These are phyloP conservation scores for Nycticorax nycticorax DNA, from an alignment of 2,113 vertebrate genomes.

Conservation along the genomic window DNA sequence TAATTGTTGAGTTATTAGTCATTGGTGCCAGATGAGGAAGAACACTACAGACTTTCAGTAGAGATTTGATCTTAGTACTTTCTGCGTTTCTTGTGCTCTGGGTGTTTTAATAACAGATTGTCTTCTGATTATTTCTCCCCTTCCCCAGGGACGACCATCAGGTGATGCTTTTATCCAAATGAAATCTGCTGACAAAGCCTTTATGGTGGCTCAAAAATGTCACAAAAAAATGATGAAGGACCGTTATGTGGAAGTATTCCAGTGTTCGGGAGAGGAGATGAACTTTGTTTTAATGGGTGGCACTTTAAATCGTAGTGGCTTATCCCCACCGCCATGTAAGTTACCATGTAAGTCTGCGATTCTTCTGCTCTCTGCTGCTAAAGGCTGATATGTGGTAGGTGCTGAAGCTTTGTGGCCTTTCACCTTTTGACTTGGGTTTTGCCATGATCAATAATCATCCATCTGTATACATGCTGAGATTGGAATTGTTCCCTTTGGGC, in stretches of 20 bases:
- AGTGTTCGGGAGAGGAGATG: slow-evolving; percentile 98
- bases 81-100: background rate
- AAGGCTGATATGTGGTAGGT: slow-evolving; percentile 71
- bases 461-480: slow-evolving; percentile 33
- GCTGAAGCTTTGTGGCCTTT: slow-evolving; percentile 66
- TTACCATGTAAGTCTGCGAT: slow-evolving; percentile 88
- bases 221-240: slow-evolving; percentile 99
- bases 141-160: slow-evolving; percentile 87
- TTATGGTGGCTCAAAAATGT: slow-evolving; percentile 91
- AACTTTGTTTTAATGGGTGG: slow-evolving; percentile 98
- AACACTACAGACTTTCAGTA: background rate
- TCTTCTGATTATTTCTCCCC: background rate
- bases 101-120: background rate
- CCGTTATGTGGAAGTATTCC: slow-evolving; percentile 96
- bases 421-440: slow-evolving; percentile 59
- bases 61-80: background rate
- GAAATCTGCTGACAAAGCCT: slow-evolving; percentile 91
- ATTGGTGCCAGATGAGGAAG: background rate
- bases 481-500: slow-evolving; percentile 55
- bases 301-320: slow-evolving; percentile 93
- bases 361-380: slow-evolving; percentile 70
- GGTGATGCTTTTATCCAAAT: slow-evolving; percentile 98
- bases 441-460: slow-evolving; percentile 53
- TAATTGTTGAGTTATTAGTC: background rate
- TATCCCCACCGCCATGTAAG: slow-evolving; percentile 97